Conservation (phyloP, 2,888 invertebrate genomes). For the Agonopterix arenella region DNA sequence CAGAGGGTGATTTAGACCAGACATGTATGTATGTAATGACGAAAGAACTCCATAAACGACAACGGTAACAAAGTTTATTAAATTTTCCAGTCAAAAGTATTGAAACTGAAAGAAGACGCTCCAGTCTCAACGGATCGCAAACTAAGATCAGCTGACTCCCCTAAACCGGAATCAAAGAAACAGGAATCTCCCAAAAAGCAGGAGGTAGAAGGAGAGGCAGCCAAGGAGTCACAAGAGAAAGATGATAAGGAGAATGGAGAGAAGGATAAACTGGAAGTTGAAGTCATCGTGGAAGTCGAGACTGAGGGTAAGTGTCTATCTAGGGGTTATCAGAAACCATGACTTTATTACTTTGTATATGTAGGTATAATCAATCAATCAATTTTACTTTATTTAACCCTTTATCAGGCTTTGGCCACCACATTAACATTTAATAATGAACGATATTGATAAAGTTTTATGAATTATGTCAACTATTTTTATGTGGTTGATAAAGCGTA, state of each 20-base stretch:
- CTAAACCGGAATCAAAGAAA: slow-evolving; percentile 41
- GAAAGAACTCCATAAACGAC: too few species aligned
- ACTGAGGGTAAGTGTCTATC: slow-evolving; percentile 39
- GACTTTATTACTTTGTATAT: too few species aligned
- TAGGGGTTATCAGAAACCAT: neutral
- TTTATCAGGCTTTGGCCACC: too few species aligned
- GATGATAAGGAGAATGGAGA: slow-evolving; percentile 16
- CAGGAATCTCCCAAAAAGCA: slow-evolving; percentile 19
- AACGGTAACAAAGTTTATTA: too few species aligned
- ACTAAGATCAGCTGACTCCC: slow-evolving; percentile 53
- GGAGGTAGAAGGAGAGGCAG: slow-evolving; percentile 12
- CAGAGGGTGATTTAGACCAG: too few species aligned
- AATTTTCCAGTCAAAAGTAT: slow-evolving; percentile 51
- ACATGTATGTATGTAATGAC: too few species aligned
- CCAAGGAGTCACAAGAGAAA: slow-evolving; percentile 9
- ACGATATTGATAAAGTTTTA: too few species aligned
- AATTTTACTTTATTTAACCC: neutral
- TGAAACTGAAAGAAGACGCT: slow-evolving; percentile 53
- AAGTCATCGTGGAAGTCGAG: slow-evolving; percentile 35
- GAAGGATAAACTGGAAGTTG: slow-evolving; percentile 34
- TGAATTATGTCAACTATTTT: too few species aligned
- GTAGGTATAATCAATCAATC: neutral
- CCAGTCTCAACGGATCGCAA: slow-evolving; percentile 41
- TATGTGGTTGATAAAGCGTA: too few species aligned
- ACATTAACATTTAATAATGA: too few species aligned